phyloP scores from a whole-genome alignment of 2,797 vertebrate genomes.

The Cirrhinus molitorella region DNA sequence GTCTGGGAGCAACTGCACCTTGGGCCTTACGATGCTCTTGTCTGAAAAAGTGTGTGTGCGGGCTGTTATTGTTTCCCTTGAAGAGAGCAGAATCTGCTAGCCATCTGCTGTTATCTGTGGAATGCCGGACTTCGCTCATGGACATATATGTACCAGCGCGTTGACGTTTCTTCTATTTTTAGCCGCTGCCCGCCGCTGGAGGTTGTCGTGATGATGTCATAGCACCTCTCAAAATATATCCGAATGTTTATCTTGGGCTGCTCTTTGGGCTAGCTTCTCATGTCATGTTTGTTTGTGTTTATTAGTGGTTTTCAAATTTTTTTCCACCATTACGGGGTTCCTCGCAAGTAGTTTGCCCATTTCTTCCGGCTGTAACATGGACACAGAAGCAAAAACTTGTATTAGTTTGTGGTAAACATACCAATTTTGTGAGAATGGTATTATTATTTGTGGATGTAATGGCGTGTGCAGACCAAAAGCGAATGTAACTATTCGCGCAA shows the following conservation, averaged over 20 bases:
- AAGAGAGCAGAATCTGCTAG: slow-evolving; percentile 66
- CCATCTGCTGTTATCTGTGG: slow-evolving; percentile 77
- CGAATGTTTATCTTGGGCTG: slow-evolving; percentile 73
- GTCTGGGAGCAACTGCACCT: slow-evolving; percentile 14
- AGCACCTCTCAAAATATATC: slow-evolving; percentile 71
- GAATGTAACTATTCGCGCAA: no score
- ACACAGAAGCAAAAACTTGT: neutral
- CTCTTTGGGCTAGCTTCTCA: slow-evolving; percentile 64
- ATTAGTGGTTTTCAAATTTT: slow-evolving; percentile 56
- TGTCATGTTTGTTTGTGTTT: slow-evolving; percentile 72
- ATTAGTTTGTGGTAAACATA: neutral
- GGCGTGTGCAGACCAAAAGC: no score
- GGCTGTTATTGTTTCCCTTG: slow-evolving; percentile 56
- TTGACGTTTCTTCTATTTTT: slow-evolving; percentile 78
- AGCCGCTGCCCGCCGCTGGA: slow-evolving; percentile 61
- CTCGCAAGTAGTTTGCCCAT: slow-evolving; percentile 6
- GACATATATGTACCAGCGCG: slow-evolving; percentile 80
- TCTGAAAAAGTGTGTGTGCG: slow-evolving; percentile 34
- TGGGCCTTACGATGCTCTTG: slow-evolving; percentile 16
- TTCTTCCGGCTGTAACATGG: neutral
- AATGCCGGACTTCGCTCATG: slow-evolving; percentile 76
- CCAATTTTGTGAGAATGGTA: neutral
- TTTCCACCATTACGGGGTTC: slow-evolving; percentile 8
- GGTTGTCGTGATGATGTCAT: slow-evolving; percentile 77
- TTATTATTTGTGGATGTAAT: neutral